Evolutionary conservation across 2,888 invertebrate species (phyloP).

Genomic region (Rhyacophila evoluta): DNA sequence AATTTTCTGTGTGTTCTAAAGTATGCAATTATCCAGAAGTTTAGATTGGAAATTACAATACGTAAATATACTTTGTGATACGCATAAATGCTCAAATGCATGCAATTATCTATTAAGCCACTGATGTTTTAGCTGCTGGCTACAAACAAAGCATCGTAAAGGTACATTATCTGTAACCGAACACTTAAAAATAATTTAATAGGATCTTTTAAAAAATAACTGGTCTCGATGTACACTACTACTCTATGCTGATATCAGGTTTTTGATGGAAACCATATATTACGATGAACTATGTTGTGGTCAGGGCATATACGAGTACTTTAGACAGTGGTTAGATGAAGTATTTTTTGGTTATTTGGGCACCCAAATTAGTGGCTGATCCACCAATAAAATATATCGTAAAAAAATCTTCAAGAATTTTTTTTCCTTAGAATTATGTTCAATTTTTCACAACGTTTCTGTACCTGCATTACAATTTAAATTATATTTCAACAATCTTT

Average conservation of each 20-base stretch:
- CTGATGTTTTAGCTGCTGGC: slow-evolving; percentile 11
- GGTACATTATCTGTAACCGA: slow-evolving; percentile 26
- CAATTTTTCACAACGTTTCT: not conserved
- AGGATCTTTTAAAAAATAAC: slow-evolving; percentile 25
- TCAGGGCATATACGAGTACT: slow-evolving; percentile 30
- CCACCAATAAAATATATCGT: not conserved
- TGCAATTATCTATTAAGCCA: slow-evolving; percentile 24
- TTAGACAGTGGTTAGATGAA: slow-evolving; percentile 40
- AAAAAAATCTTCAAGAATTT: not conserved
- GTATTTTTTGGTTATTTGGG: slow-evolving; percentile 21
- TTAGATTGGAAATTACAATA: slow-evolving; percentile 15
- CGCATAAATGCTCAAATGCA: slow-evolving; percentile 22
- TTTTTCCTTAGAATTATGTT: not conserved
- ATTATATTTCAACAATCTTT: not conserved
- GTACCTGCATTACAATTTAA: not conserved
- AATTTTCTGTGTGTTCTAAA: slow-evolving; percentile 4
- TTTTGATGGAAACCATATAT: slow-evolving; percentile 51
- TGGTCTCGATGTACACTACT: not conserved
- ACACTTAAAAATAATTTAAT: slow-evolving; percentile 21
- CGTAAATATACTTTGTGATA: slow-evolving; percentile 10
- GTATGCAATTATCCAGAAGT: slow-evolving; percentile 22
- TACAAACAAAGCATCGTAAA: slow-evolving; percentile 10
- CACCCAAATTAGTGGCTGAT: slow-evolving; percentile 24
- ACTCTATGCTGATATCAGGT: slow-evolving; percentile 23
- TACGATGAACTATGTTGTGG: slow-evolving; percentile 50